Conservation (phyloP, 2,113 vertebrate species). For the Reinhardtius hippoglossoides region DNA sequence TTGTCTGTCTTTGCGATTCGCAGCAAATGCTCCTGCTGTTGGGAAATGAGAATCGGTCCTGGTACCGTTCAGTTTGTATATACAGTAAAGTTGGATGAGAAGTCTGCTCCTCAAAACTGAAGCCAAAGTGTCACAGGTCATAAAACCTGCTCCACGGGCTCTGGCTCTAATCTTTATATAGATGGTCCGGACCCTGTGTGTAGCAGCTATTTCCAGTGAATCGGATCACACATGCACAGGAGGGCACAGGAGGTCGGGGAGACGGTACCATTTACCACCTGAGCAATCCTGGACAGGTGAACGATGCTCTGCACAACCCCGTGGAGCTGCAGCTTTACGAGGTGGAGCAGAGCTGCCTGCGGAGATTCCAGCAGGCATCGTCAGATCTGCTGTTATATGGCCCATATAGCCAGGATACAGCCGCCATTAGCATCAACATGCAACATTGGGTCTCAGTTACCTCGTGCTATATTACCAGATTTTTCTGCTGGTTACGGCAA, state of each 20-base stretch:
- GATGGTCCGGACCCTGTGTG: too few species aligned
- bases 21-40: too few species aligned
- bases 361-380: background rate
- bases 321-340: constrained; percentile 23
- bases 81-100: too few species aligned
- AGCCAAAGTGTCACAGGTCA: too few species aligned
- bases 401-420: background rate
- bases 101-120: too few species aligned
- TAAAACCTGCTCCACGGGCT: too few species aligned
- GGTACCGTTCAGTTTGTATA: too few species aligned
- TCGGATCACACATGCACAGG: background rate
- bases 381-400: constrained; percentile 1
- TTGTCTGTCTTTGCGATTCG: too few species aligned
- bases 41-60: too few species aligned
- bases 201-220: too few species aligned
- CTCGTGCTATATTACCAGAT: background rate
- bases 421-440: background rate
- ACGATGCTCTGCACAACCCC: background rate
- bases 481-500: background rate
- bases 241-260: background rate
- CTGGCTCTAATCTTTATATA: too few species aligned
- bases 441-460: background rate
- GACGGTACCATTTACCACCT: background rate
- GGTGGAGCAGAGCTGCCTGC: constrained; percentile 5
- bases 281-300: background rate